These are phyloP conservation scores for Dioctria rufipes DNA, from an alignment of 2,888 invertebrate genomes.

Conservation along the genomic window DNA sequence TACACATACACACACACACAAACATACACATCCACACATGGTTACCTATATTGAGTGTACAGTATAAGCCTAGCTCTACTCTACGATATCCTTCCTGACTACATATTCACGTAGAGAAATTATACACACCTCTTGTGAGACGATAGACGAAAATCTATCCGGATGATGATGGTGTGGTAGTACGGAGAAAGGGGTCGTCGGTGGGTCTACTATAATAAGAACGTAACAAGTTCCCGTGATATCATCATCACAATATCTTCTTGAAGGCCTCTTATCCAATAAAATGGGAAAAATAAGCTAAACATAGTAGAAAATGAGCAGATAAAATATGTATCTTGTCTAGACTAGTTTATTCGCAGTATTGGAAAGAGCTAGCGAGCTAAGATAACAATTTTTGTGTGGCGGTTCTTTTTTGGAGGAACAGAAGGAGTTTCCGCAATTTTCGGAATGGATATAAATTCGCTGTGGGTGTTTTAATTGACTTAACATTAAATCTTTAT, in stretches of 20 bases:
- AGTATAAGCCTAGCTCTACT: no score
- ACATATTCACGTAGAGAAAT: constrained; percentile 26
- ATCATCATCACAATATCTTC: constrained; percentile 53
- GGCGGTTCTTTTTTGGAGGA: no score
- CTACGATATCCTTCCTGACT: neutral
- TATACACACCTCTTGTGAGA: constrained; percentile 32
- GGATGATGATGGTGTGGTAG: no score
- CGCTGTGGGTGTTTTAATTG: no score
- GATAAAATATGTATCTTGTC: constrained; percentile 52
- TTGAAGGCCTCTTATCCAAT: constrained; percentile 52
- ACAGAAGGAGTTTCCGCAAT: no score
- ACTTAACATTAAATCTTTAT: no score
- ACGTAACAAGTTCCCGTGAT: constrained; percentile 53
- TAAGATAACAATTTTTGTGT: constrained; percentile 4
- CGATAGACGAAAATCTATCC: constrained; percentile 13
- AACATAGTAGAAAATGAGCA: constrained; percentile 51
- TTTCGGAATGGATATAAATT: no score
- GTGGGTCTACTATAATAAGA: neutral
- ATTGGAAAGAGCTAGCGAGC: neutral
- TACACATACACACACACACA: no score
- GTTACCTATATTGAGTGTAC: constrained; percentile 10
- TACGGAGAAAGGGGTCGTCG: neutral
- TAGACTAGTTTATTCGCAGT: constrained; percentile 47
- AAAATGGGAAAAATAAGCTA: constrained; percentile 53
- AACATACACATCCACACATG: neutral